Base-by-base conservation (phyloP, 2,113 vertebrate species). In the Chloebia gouldiae region DNA sequence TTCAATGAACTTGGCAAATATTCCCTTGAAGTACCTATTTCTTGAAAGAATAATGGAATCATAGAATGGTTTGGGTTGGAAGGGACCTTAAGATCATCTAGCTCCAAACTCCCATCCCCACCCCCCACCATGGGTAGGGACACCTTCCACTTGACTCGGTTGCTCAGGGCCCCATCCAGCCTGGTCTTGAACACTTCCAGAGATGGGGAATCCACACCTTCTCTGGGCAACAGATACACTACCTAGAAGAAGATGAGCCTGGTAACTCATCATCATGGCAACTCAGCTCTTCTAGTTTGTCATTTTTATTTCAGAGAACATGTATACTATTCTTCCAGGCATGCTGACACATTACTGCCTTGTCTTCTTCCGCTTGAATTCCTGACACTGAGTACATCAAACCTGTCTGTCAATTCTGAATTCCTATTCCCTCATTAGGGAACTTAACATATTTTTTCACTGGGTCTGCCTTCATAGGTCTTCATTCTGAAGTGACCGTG, bases 1-100 rank as follows among this genome's bases (percentile, higher is more conserved):
- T 85, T 94, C 39, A 70, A 81, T 42, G 10, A 96, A 63, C 33
- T 73, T 77, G 20, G 12, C 63, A 72, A 85, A 13, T 82, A 80
- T 56, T 61, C 33, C 28, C 59, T 12, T 69, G 37, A 77, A 73
- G 15, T 16, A 60, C 3, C 9, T 50, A 5, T 78, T 86, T 30
- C 39, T 42, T 81, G 24, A 83, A 90, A 80, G 44, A 82, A 68
- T 47, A 50, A 47, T 10, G 8, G 45, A 72, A 75, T 18, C 23
- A 40, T 8, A 25, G 28, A 59, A 65, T 28, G 27, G 4, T 16
- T 57, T 57, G 8, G 8, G 22, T 23, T 33, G 37, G 31, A 75
- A 68, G 9, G 28, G 45, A n/a, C 16, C 39, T 66, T 53, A 45
- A 89, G 20, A 60, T 31, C 20, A 53, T 13, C 30, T 31, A n/a